A percentile compares a stretch with the other conserved stretches of the same genome.
Conservation (phyloP, 2,888 invertebrate species). For the Ectemnius cavifrons region DNA sequence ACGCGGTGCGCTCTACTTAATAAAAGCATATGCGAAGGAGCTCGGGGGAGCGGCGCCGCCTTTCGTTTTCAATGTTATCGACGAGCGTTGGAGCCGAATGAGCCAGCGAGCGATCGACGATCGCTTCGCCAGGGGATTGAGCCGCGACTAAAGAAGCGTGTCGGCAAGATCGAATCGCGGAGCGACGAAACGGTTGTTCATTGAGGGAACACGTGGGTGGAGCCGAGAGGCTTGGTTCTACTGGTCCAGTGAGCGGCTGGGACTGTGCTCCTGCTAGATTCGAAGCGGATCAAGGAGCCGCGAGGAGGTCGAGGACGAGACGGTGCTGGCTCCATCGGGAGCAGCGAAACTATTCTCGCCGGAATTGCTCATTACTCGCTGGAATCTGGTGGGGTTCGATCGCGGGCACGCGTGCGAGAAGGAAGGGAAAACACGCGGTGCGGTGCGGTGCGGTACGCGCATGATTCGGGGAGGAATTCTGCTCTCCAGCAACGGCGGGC, state of each 20-base stretch:
- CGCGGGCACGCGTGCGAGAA: background rate
- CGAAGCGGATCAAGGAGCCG: conserved; percentile 28
- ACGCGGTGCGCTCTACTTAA: background rate
- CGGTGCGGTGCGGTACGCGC: conserved; percentile 27
- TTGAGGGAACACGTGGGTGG: conserved; percentile 9
- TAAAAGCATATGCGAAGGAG: background rate
- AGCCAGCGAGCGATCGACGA: background rate
- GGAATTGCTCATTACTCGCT: conserved; percentile 27
- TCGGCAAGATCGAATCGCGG: background rate
- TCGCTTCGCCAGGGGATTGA: background rate
- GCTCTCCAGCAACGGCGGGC: conserved; percentile 54
- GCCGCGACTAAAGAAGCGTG: conserved; percentile 5
- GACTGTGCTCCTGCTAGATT: conserved; percentile 52
- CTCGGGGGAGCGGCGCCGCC: conserved; percentile 1
- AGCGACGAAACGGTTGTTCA: conserved; percentile 14
- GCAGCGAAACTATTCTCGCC: conserved; percentile 40
- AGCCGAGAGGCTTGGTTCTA: conserved; percentile 6
- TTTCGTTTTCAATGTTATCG: conserved; percentile 32
- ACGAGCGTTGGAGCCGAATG: background rate
- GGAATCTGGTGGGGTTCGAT: conserved; percentile 39
- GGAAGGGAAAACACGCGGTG: background rate
- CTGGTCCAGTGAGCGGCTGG: conserved; percentile 23
- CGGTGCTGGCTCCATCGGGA: conserved; percentile 13
- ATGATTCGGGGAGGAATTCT: conserved; percentile 40
- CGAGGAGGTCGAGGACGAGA: conserved; percentile 27